Base-by-base conservation (phyloP, 2,113 vertebrate species). In the Emydocephalus ijimae region DNA sequence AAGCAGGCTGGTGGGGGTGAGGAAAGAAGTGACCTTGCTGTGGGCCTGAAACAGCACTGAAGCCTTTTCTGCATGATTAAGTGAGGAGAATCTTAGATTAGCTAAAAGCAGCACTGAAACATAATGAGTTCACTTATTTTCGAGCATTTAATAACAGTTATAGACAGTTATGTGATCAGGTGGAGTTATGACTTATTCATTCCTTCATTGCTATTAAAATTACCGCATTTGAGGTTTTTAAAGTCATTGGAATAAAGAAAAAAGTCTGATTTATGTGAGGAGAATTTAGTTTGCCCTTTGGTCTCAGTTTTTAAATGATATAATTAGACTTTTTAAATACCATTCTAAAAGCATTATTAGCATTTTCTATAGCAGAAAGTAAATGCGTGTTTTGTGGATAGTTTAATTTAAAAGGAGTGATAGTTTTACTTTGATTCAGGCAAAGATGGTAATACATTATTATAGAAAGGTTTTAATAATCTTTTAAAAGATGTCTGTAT, bases 251-350 rank as follows among this genome's bases (percentile, higher is more conserved):
- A 98, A 98, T 98, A 98, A 98, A 98, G 98, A 97, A 98, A 97
- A 98, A 97, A 98, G 97, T 98, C 98, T 98, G 98, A 98, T 98
- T 98, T 98, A 98, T 98, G 98, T 98, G 98, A 98, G 98, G 97
- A 98, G 98, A 98, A 98, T 98, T 98, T 98, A 98, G 97, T 97
- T 98, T 98, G 98, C 98, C 98, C 98, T 98, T 99, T 98, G 98
- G 98, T 98, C 98, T 98, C 97, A 97, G 6, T 98, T 98, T 98
- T 98, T 98, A 98, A 99, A 98, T 98, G 98, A 98, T 98, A 98
- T 98, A 99, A 99, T 99, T 99, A 98, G 98, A 98, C 98, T 98
- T 98, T 98, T 98, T 98, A 98, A 98, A 98, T 98, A 98, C 98
- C 98, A 98, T 98, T 99, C 98, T 98, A 98, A 98, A 98, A 98